Conservation (phyloP, 2,888 invertebrate genomes). For the Cotesia congregata region DNA sequence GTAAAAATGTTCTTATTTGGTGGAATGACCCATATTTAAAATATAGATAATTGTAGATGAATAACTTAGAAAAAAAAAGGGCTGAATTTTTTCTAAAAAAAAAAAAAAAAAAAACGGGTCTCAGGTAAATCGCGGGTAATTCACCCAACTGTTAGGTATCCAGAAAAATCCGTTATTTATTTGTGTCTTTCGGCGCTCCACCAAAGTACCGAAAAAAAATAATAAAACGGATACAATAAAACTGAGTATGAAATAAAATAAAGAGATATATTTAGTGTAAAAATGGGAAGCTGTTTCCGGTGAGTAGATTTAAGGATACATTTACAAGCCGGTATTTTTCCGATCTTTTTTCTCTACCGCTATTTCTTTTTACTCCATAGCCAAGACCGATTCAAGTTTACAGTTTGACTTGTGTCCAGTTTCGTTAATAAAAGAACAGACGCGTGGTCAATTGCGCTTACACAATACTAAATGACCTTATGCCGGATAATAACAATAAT, state of each 20-base stretch:
- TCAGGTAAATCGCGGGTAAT: too few species aligned
- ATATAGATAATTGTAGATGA: too few species aligned
- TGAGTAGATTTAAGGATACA: not conserved
- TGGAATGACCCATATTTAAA: too few species aligned
- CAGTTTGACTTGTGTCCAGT: conserved; percentile 1
- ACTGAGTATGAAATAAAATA: not conserved
- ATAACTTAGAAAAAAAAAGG: too few species aligned
- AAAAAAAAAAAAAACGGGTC: too few species aligned
- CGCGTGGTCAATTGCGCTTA: not conserved
- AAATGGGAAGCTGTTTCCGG: conserved; percentile 1
- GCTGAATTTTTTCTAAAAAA: too few species aligned
- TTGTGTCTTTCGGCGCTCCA: too few species aligned
- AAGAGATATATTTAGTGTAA: not conserved
- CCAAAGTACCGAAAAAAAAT: not conserved
- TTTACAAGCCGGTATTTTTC: not conserved
- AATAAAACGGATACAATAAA: not conserved
- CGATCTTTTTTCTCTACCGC: not conserved
- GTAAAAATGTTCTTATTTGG: too few species aligned
- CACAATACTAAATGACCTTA: not conserved
- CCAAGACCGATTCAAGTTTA: not conserved
- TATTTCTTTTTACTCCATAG: not conserved
- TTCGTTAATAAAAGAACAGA: not conserved
- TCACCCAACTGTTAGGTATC: too few species aligned
- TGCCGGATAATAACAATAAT: not conserved
- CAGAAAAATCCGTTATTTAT: too few species aligned